A percentile compares a stretch with the other conserved stretches of the same genome.
These are phyloP conservation scores for Drosophila buzzatii DNA, from an alignment of 2,888 invertebrate species.

Conservation along the genomic window DNA sequence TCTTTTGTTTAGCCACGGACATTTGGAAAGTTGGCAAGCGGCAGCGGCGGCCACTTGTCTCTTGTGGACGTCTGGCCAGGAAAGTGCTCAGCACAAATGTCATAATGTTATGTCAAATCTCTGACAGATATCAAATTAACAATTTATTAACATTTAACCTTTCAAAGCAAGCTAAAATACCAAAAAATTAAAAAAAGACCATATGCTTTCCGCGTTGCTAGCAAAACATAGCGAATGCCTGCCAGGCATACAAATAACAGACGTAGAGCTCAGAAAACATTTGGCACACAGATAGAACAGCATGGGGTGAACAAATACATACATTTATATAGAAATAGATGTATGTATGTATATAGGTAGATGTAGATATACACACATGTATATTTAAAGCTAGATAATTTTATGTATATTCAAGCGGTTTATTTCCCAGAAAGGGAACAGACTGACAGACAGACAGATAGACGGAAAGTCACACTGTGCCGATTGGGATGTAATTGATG, in stretches of 20 bases:
- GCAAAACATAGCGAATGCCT: conserved; percentile 35
- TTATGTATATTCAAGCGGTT: not conserved
- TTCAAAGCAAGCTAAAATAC: conserved; percentile 22
- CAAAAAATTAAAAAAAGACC: conserved; percentile 18
- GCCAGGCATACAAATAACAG: conserved; percentile 49
- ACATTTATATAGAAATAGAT: not conserved
- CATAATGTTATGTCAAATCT: conserved; percentile 57
- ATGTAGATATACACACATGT: not conserved
- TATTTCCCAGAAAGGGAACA: conserved; percentile 3
- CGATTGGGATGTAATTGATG: conserved; percentile 43
- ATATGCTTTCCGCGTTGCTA: conserved; percentile 35
- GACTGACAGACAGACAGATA: conserved; percentile 5
- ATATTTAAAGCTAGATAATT: not conserved
- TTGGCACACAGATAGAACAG: conserved; percentile 31
- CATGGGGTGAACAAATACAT: conserved; percentile 2
- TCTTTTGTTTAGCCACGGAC: conserved; percentile 51
- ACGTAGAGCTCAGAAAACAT: conserved; percentile 35
- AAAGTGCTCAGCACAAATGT: conserved; percentile 64
- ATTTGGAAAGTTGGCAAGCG: conserved; percentile 43
- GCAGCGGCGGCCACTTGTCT: not conserved
- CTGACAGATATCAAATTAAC: conserved; percentile 66
- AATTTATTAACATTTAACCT: conserved; percentile 72
- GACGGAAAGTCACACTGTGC: conserved; percentile 26
- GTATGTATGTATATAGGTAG: not conserved
- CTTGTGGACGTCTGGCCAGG: conserved; percentile 40